These are phyloP conservation scores for Morpho achilles DNA, from an alignment of 2,888 invertebrate species.

Conservation along the genomic window DNA sequence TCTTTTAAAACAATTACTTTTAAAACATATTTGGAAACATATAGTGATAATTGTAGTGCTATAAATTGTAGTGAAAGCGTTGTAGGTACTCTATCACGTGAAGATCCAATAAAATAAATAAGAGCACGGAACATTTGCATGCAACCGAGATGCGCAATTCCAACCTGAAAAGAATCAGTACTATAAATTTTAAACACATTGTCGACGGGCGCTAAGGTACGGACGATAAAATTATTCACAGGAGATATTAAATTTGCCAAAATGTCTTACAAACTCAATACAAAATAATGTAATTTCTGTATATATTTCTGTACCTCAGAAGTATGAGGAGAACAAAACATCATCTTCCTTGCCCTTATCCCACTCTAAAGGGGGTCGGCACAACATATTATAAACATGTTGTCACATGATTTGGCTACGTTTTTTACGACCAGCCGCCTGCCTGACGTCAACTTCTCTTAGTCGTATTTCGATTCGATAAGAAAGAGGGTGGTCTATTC, in stretches of 20 bases:
- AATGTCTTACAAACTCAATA: not conserved
- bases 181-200: constrained; percentile 17
- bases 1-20: too few relatives aligned
- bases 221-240: constrained; percentile 9
- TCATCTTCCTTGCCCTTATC: too few relatives aligned
- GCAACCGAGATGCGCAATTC: constrained; percentile 17
- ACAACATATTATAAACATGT: too few relatives aligned
- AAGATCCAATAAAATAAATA: constrained; percentile 10
- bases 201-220: constrained; percentile 6
- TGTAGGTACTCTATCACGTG: not conserved
- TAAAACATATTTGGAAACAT: too few relatives aligned
- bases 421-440: too few relatives aligned
- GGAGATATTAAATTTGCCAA: not conserved
- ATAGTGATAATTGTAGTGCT: not conserved
- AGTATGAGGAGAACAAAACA: too few relatives aligned
- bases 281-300: not conserved
- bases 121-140: constrained; percentile 6
- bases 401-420: too few relatives aligned
- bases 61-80: not conserved
- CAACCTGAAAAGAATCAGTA: constrained; percentile 18
- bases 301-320: too few relatives aligned
- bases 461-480: too few relatives aligned
- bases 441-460: too few relatives aligned
- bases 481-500: too few relatives aligned
- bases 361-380: too few relatives aligned